Conservation (phyloP, 2,113 vertebrate species). For the Nothocercus nigrocapillus region DNA sequence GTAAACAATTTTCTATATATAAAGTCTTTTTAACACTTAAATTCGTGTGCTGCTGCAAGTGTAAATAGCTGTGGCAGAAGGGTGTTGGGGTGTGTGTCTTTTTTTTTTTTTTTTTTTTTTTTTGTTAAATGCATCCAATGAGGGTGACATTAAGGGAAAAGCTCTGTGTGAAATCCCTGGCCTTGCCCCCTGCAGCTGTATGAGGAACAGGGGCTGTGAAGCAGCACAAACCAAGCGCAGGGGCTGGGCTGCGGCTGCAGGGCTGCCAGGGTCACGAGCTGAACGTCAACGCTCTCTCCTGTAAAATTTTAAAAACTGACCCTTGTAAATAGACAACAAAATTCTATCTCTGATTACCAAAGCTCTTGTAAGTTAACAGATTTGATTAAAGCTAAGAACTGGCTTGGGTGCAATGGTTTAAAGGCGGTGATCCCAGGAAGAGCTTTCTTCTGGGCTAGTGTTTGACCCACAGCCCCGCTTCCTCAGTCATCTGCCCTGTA, state of each 20-base stretch:
- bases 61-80: not conserved
- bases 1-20: not conserved
- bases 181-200: not conserved
- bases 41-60: conserved; percentile 8
- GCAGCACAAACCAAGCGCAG: not conserved
- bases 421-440: not conserved
- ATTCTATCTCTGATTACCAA: not conserved
- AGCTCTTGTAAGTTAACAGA: not conserved
- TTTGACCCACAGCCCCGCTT: not conserved
- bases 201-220: too few relatives aligned
- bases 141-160: conserved; percentile 6
- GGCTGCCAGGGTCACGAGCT: not conserved
- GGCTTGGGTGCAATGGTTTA: not conserved
- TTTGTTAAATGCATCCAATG: not conserved
- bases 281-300: not conserved
- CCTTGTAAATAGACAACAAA: not conserved
- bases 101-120: not conserved
- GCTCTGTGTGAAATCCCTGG: not conserved
- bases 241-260: not conserved
- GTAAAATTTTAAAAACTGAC: not conserved
- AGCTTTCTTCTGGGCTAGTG: not conserved
- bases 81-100: not conserved
- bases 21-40: not conserved
- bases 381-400: not conserved
- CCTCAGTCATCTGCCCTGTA: not conserved